Evolutionary conservation across 2,888 invertebrate species (phyloP), one percentile per base, ranked within the genome.

Genomic region (Anthoptus insignis): DNA sequence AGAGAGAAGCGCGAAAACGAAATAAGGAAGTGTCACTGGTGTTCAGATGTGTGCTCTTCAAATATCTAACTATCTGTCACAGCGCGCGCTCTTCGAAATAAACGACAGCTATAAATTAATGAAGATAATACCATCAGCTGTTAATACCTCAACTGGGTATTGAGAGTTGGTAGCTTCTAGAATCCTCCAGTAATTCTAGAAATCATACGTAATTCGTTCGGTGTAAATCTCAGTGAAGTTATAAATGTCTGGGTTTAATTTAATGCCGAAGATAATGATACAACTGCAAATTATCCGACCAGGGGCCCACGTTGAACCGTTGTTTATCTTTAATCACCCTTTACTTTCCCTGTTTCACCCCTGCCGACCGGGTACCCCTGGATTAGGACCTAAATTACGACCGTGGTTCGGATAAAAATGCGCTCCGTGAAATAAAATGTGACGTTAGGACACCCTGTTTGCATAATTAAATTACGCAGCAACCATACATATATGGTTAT

Each of bases 261-360:
- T 84, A 82, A 79, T 77, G 79, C 80, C 76, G 77, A 78, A 84
- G 82, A 86, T 87, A 86, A 87, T 85, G 84, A 84, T 83, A 88
- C 83, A 85, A 87, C 88, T 87, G 88, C 86, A 88, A 91, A 92
- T 91, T 88, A 89, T 84, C 76, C 81, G 75, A 79, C 79, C 76
- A 72, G 74, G 69, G 80, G 79, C 78, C 79, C 80, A 82, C 81
- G 85, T 84, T 84, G 69, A 81, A 76, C 81, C 81, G 82, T 86
- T 90, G 90, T 92, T 92, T 92, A 92, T 92, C 91, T 91, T 89
- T 88, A 88, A 91, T 90, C 91, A 84, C 89, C 91, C 88, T 84
- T 85, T 81, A 83, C 82, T 89, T 88, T 84, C 86, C 81, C 83
- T 77, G 73, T 81, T 82, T 77, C 79, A 83, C 84, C 90, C 89